These are phyloP conservation scores for Gryon sp. DNA, from an alignment of 1,140 invertebrate species.

Conservation along the genomic window DNA sequence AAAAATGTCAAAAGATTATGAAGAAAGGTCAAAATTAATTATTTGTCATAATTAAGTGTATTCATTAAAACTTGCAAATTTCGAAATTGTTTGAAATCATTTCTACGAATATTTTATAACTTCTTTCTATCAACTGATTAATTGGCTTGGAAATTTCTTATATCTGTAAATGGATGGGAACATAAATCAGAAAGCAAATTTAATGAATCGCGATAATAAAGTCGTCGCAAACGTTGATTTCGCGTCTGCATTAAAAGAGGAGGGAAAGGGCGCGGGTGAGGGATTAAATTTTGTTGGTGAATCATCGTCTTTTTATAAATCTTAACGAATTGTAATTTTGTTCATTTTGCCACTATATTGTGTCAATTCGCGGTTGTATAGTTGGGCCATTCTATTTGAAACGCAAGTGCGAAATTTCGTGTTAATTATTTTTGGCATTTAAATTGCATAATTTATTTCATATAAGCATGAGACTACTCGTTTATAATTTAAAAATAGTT, in stretches of 20 bases:
- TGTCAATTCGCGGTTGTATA: slow-evolving; percentile 17
- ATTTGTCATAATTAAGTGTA: too few species aligned
- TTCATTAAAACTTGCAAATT: too few species aligned
- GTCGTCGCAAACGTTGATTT: slow-evolving; percentile 23
- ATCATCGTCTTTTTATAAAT: slow-evolving; percentile 49
- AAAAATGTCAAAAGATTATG: too few species aligned
- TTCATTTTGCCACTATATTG: slow-evolving; percentile 21
- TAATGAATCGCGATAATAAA: slow-evolving; percentile 9
- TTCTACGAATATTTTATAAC: too few species aligned
- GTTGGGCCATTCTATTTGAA: slow-evolving; percentile 38
- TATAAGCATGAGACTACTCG: too few species aligned
- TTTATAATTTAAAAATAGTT: slow-evolving; percentile 43
- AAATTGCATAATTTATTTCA: slow-evolving; percentile 48
- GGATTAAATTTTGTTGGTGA: slow-evolving; percentile 39
- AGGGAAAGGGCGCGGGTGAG: too few species aligned
- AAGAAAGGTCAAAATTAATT: too few species aligned
- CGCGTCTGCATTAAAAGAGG: background rate
- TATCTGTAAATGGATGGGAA: background rate
- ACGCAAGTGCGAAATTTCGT: background rate
- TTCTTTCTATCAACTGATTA: slow-evolving; percentile 3
- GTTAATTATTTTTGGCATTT: slow-evolving; percentile 29
- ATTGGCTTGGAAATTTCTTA: background rate
- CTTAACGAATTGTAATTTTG: slow-evolving; percentile 46
- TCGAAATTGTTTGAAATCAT: too few species aligned
- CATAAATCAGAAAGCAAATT: slow-evolving; percentile 25